Evolutionary conservation across 2,797 vertebrate genomes (phyloP).

Genomic region (Cephalopachus bancanus): DNA sequence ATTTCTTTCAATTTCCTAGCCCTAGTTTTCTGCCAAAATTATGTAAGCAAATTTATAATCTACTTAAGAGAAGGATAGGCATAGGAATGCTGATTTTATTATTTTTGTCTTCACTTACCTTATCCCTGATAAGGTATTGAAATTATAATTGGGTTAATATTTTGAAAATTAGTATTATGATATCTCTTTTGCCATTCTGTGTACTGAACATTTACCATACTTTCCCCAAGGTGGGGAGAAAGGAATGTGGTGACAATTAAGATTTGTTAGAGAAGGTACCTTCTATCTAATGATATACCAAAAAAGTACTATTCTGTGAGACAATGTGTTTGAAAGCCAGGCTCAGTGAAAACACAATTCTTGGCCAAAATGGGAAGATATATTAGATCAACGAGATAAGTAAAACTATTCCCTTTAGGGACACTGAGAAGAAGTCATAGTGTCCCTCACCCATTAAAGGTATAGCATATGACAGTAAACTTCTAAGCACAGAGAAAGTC

Average conservation of each 20-base stretch:
- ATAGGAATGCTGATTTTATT: neutral
- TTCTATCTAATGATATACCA: neutral
- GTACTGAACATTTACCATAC: neutral
- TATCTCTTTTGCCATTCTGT: neutral
- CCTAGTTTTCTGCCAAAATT: neutral
- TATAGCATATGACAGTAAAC: neutral
- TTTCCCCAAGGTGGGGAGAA: neutral
- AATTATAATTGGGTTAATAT: neutral
- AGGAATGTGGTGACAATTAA: neutral
- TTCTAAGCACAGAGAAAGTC: neutral
- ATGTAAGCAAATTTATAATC: neutral
- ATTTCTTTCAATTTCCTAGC: neutral
- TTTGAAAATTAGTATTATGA: neutral
- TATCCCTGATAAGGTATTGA: neutral
- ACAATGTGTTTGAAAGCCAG: neutral
- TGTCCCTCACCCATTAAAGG: neutral
- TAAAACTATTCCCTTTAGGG: neutral
- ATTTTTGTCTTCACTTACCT: conserved; percentile 55
- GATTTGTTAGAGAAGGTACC: neutral
- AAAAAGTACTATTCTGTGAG: neutral
- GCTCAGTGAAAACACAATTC: neutral
- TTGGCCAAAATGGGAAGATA: neutral
- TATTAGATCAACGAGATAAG: neutral
- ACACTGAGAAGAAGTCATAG: neutral
- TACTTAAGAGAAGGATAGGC: neutral